These are phyloP conservation scores for Harpagifer antarcticus DNA, from an alignment of 2,797 vertebrate genomes.

Conservation along the genomic window DNA sequence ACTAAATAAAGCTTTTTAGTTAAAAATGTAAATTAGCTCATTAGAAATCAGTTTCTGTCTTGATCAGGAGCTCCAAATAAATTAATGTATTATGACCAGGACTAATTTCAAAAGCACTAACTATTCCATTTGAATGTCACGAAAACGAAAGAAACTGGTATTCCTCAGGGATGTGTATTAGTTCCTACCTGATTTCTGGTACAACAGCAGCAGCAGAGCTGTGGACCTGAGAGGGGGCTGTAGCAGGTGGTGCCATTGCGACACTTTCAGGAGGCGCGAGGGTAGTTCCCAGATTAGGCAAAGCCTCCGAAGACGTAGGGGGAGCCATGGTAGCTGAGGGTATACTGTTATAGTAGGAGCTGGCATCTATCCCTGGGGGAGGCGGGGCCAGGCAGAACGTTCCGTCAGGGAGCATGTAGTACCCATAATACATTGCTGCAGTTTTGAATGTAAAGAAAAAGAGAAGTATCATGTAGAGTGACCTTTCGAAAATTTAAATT, in stretches of 20 bases:
- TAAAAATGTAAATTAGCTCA: not conserved
- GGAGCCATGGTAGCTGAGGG: conserved; percentile 85
- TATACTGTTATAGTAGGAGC: conserved; percentile 88
- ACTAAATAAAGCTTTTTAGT: not conserved
- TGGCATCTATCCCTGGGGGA: conserved; percentile 92
- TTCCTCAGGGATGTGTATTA: not conserved
- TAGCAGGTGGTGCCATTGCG: conserved; percentile 33
- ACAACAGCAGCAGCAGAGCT: conserved; percentile 46
- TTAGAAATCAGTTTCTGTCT: not conserved
- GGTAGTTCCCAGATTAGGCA: conserved; percentile 86
- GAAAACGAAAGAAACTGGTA: not conserved
- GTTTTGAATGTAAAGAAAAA: conserved; percentile 78
- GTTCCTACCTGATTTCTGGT: conserved; percentile 70
- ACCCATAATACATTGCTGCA: conserved; percentile 95
- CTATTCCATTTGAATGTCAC: not conserved
- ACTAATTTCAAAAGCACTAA: not conserved
- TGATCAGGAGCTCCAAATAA: not conserved
- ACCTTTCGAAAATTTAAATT: conserved; percentile 8
- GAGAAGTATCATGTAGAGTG: not conserved
- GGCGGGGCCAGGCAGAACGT: conserved; percentile 95
- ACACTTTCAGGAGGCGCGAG: conserved; percentile 79
- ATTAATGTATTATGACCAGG: not conserved
- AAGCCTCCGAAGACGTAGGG: conserved; percentile 74
- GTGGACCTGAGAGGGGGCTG: conserved; percentile 53
- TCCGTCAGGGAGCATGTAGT: conserved; percentile 97